Evolutionary conservation across 2,888 invertebrate species (phyloP), one percentile per base, ranked within the genome.

Genomic region (Lepetodrilus schrolli): DNA sequence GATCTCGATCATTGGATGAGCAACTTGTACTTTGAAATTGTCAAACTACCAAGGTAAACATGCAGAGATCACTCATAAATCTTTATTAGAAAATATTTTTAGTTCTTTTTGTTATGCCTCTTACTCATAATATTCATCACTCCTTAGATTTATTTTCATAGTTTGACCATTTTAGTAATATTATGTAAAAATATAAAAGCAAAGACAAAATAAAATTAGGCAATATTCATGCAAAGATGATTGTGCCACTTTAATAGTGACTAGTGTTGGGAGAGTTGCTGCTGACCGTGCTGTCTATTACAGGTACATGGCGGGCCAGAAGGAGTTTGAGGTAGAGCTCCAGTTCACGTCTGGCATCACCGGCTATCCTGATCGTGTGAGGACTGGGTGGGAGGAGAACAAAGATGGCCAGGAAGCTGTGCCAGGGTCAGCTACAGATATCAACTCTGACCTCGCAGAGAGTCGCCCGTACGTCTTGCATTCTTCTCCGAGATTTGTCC

Each of bases 1-100:
- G 89, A 90, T 68, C 76, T 90, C 23, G 89, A 90, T 73, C 88
- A 90, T 76, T 90, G 90, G 90, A 77, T 90, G 77, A 84, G 86
- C 73, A 90, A 90, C 79, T 75, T 89, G 66, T 90, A 90, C 79
- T 84, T 90, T 75, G 88, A 90, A 70, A 84, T 89, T 26, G 82
- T 89, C 74, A 85, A 85, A 70, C 81, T 90, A 10, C 90, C 90
- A 36, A 85, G 89, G 89, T 89, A n/a, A n/a, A n/a, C n/a, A n/a
- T n/a, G n/a, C n/a, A n/a, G n/a, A n/a, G n/a, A n/a, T n/a, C n/a
- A n/a, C n/a, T n/a, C n/a, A n/a, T n/a, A n/a, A n/a, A n/a, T n/a
- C n/a, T n/a, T n/a, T n/a, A n/a, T n/a, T n/a, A n/a, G n/a, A n/a
- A n/a, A n/a, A n/a, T n/a, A n/a, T n/a, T n/a, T n/a, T n/a, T n/a